A percentile compares a stretch with the other conserved stretches of the same genome.
Evolutionary conservation across 30 jellyfish, hydroid and myxozoan genomes (phyloP).

Genomic region (Euphysa ruthae): DNA sequence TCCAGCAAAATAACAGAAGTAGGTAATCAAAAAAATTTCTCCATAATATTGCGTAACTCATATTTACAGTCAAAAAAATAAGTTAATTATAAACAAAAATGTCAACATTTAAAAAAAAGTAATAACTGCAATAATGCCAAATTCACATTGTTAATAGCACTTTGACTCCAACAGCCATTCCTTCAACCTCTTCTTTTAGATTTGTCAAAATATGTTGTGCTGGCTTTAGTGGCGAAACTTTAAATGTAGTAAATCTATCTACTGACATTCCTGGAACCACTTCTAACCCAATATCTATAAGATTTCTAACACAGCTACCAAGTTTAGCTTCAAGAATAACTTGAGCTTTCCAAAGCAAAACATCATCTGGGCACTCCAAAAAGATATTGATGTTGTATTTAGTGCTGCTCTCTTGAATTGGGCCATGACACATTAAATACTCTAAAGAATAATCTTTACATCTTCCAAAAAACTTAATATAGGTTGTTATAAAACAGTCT

Average conservation of each 20-base stretch:
- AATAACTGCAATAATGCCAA: too few species aligned
- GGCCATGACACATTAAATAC: conserved; percentile 8
- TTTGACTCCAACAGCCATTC: too few species aligned
- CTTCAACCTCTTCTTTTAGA: background rate
- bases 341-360: conserved; percentile 58
- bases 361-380: conserved; percentile 20
- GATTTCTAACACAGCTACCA: conserved; percentile 53
- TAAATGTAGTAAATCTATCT: background rate
- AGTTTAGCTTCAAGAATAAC: conserved; percentile 61
- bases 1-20: too few species aligned
- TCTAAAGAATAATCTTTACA: background rate
- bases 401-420: background rate
- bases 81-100: too few species aligned
- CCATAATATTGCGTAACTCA: too few species aligned
- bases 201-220: background rate
- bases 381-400: background rate
- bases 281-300: conserved; percentile 39
- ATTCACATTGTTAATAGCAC: too few species aligned
- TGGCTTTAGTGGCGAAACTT: background rate
- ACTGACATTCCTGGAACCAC: conserved; percentile 53
- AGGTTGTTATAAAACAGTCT: conserved; percentile 1
- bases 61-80: too few species aligned
- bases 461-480: conserved; percentile 15
- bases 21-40: too few species aligned
- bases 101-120: too few species aligned